phyloP scores from a whole-genome alignment of 1,140 invertebrate genomes.

The Lerema accius region DNA sequence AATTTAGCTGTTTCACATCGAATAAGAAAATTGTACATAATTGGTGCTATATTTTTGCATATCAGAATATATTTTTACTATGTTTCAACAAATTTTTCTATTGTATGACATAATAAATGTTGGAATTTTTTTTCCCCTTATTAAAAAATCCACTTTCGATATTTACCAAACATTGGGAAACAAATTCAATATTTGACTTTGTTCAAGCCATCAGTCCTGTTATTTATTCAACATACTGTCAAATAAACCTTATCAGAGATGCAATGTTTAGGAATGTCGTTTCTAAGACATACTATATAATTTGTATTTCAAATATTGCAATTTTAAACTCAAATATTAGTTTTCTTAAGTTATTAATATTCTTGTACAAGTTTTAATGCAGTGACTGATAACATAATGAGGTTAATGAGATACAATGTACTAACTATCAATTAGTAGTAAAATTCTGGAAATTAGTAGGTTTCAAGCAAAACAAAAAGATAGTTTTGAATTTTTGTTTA shows the following conservation, averaged over 20 bases:
- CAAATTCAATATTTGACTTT: no score
- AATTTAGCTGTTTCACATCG: background rate
- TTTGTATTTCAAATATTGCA: no score
- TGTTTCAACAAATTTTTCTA: constrained; percentile 5
- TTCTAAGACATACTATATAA: no score
- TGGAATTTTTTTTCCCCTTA: background rate
- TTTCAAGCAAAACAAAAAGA: constrained; percentile 46
- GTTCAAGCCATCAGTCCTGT: no score
- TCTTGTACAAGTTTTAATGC: background rate
- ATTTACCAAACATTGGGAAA: no score
- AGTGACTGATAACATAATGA: background rate
- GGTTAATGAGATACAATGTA: background rate
- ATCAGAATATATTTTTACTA: constrained; percentile 22
- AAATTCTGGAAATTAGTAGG: background rate
- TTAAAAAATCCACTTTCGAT: no score
- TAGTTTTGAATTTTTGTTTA: constrained; percentile 62
- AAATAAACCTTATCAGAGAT: no score
- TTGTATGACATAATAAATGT: constrained; percentile 4
- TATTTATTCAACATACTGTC: no score
- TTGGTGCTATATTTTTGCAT: constrained; percentile 32
- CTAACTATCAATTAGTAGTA: no score
- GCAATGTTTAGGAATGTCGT: no score
- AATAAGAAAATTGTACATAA: constrained; percentile 3
- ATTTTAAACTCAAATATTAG: no score
- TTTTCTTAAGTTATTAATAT: background rate